A percentile compares a stretch with the other conserved stretches of the same genome.
phyloP scores from a whole-genome alignment of 2,113 vertebrate species.

The Pelusios castaneus region DNA sequence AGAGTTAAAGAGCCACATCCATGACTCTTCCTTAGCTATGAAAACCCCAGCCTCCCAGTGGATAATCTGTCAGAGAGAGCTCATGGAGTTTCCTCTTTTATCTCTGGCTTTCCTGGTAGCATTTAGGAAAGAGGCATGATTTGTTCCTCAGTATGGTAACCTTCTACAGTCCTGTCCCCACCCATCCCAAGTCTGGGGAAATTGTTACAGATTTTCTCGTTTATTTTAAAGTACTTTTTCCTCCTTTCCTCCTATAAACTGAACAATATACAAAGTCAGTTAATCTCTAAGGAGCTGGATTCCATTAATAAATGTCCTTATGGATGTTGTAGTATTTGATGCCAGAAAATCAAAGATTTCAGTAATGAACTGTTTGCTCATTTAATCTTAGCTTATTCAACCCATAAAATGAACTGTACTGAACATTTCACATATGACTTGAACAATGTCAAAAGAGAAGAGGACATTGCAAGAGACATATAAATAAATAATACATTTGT shows the following conservation, averaged over 20 bases:
- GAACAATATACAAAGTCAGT: not conserved
- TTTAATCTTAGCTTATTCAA: not conserved
- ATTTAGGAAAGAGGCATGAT: not conserved
- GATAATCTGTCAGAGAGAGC: not conserved
- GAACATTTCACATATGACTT: constrained; percentile 5
- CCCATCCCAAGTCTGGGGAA: not conserved
- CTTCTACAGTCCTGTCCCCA: not conserved
- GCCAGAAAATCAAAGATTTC: not conserved
- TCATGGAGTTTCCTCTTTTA: not conserved
- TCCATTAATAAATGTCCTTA: not conserved
- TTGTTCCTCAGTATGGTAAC: not conserved
- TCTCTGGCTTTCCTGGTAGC: not conserved
- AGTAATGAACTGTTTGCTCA: not conserved
- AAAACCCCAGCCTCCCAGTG: not conserved
- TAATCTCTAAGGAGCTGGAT: not conserved
- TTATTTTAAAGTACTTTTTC: not conserved
- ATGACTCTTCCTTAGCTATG: not conserved
- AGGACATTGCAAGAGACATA: not conserved
- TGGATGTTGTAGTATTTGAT: not conserved
- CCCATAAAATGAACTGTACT: not conserved
- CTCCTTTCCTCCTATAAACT: not conserved
- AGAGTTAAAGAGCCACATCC: not conserved
- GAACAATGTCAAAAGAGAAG: not conserved
- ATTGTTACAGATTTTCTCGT: not conserved
- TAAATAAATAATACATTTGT: not conserved